Evolutionary conservation across 2,797 vertebrate species (phyloP), one percentile per base, ranked within the genome.

Genomic region (Anguilla marmorata): DNA sequence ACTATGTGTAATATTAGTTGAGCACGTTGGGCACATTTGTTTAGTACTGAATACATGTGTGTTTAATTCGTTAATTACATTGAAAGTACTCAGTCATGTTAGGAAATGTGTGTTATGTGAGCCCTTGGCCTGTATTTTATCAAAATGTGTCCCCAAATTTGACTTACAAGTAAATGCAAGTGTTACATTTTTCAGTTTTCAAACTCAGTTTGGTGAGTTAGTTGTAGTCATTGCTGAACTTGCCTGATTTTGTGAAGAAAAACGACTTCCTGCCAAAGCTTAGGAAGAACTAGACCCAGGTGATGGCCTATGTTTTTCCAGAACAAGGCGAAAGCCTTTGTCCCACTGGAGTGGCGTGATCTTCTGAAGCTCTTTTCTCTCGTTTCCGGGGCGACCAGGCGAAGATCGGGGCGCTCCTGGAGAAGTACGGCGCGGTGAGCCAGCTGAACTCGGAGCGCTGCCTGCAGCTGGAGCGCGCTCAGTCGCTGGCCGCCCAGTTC

Each of bases 391-490:
- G 24, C 91, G 91, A 88, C 85, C 94, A 99, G 99, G 96, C 95
- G 80, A 98, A 97, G 92, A 94, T 97, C 48, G 94, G 97, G 91
- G 93, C 89, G 24, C 94, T 99, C 12, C 66, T 97, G 87, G 96
- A 97, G 91, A 97, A 97, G 88, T 99, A 98, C 6, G 95, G 96
- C 48, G 48, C 85, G 3, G 95, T 99, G 90, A 98, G 97, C 94
- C 98, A 98, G 90, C 95, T 97, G 92, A 99, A 99, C 92, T 98
- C 98, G 0, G 98, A 99, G 93, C 96, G 98, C 87, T 97, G 95
- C 86, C 96, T 99, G 37, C 98, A 99, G 93, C 94, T 99, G 88
- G 99, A 99, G 89, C 94, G 98, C 86, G 98, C 98, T 27, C 98
- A 99, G 90, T 99, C 98, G 12, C 94, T 99, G 63, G 97, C 97